Evolutionary conservation across 2,888 invertebrate genomes (phyloP), one percentile per base, ranked within the genome.

Genomic region (Frankliniella intonsa): DNA sequence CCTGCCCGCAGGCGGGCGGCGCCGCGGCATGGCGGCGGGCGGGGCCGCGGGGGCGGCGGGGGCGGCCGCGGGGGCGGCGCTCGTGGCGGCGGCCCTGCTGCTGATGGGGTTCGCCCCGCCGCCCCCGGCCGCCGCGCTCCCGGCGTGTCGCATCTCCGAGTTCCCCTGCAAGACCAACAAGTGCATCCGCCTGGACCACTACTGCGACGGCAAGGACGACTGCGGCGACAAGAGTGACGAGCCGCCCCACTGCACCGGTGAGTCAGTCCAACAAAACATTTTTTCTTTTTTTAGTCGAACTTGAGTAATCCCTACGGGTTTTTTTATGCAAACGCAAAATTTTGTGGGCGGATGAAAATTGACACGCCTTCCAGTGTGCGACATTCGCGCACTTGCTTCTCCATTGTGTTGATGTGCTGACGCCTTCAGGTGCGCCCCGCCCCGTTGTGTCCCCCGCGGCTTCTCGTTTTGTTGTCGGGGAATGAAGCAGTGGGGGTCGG

Each of bases 141-240:
- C 89, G 83, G 91, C 92, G 86, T 96, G 96, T 88, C 92, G 93
- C 87, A 92, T 94, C 85, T 93, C 94, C 84, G 94, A 94, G 88
- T 92, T 93, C 88, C 90, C 92, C 62, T 95, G 94, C 88, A 91
- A 92, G 84, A 92, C 92, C 86, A 92, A 92, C 83, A 90, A 90
- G 85, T 96, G 96, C 89, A 93, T 96, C 87, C 93, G 94, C 49
- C 90, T 94, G 84, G 96, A 96, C 89, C 93, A 93, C 85, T 96
- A 93, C 88, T 96, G 96, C 89, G 95, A 96, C 88, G 95, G 95
- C 83, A 89, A 89, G 85, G 92, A 94, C 89, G 95, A 96, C 88
- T 96, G 96, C 88, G 93, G 93, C 50, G 96, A 96, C 89, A 91
- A 91, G 85, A 94, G 94, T 86, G 96, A 96, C 89, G 96, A 96